Evolutionary conservation across 2,797 vertebrate genomes (phyloP).

Genomic region (Peromyscus eremicus): DNA sequence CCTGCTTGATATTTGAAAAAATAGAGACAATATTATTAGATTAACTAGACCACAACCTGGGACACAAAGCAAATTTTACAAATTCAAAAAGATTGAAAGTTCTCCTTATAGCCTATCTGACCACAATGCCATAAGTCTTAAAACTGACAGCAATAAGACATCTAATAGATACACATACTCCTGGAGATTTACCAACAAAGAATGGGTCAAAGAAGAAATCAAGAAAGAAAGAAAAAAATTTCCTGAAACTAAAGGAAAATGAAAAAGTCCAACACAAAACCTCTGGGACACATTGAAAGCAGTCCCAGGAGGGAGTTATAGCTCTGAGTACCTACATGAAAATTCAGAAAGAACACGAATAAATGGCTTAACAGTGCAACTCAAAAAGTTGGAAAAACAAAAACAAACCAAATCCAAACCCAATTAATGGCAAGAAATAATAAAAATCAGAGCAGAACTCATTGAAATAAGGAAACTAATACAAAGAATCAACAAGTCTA

Average conservation of each 20-base stretch:
- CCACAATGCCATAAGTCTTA: background rate
- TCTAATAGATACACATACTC: background rate
- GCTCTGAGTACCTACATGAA: background rate
- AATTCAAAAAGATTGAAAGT: background rate
- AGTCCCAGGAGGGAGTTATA: background rate
- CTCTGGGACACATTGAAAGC: background rate
- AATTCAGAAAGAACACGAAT: background rate
- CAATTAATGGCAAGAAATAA: background rate
- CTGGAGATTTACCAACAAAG: background rate
- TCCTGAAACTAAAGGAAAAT: background rate
- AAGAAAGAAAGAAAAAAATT: background rate
- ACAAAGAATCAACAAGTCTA: background rate
- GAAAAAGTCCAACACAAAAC: background rate
- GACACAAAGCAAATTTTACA: background rate
- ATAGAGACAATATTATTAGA: slow-evolving; percentile 44
- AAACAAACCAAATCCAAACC: background rate
- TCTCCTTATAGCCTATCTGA: background rate
- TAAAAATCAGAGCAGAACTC: background rate
- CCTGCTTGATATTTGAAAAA: slow-evolving; percentile 64
- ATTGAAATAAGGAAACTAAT: background rate
- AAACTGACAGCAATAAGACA: background rate
- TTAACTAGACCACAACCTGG: background rate
- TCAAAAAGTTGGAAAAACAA: background rate
- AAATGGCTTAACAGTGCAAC: background rate
- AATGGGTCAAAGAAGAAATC: background rate